These are phyloP conservation scores for Creontiades dilutus DNA, from an alignment of 2,888 invertebrate species.

Conservation along the genomic window DNA sequence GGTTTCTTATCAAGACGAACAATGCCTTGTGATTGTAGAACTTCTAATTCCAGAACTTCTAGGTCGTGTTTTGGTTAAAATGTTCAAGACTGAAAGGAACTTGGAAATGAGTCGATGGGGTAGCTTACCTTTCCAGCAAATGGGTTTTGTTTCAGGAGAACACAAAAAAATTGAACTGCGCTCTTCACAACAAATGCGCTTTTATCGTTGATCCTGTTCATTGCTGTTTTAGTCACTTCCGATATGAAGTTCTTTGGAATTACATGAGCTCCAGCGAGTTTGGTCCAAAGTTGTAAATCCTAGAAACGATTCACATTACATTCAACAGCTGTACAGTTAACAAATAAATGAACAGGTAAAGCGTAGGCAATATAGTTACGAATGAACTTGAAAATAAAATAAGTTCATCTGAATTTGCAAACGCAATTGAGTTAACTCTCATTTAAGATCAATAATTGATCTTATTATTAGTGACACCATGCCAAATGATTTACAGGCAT, in stretches of 20 bases:
- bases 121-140: slow-evolving; percentile 86
- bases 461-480: too few species aligned
- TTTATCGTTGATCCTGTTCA: slow-evolving; percentile 89
- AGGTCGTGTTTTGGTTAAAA: neutral
- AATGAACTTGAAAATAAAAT: too few species aligned
- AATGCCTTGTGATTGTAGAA: too few species aligned
- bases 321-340: too few species aligned
- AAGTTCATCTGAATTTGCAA: too few species aligned
- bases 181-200: slow-evolving; percentile 91
- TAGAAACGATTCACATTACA: slow-evolving; percentile 75
- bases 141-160: slow-evolving; percentile 85
- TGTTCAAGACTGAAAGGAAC: neutral
- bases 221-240: slow-evolving; percentile 83
- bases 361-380: too few species aligned
- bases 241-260: slow-evolving; percentile 87
- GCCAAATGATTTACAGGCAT: too few species aligned
- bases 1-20: too few species aligned
- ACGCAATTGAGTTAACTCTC: too few species aligned
- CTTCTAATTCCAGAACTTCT: neutral
- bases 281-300: slow-evolving; percentile 89
- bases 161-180: slow-evolving; percentile 81
- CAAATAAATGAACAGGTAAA: too few species aligned
- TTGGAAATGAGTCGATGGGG: neutral
- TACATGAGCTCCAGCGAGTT: slow-evolving; percentile 87
- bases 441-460: too few species aligned